These are phyloP conservation scores for Heteromyza rotundicornis DNA, from an alignment of 2,888 invertebrate species.

Conservation along the genomic window DNA sequence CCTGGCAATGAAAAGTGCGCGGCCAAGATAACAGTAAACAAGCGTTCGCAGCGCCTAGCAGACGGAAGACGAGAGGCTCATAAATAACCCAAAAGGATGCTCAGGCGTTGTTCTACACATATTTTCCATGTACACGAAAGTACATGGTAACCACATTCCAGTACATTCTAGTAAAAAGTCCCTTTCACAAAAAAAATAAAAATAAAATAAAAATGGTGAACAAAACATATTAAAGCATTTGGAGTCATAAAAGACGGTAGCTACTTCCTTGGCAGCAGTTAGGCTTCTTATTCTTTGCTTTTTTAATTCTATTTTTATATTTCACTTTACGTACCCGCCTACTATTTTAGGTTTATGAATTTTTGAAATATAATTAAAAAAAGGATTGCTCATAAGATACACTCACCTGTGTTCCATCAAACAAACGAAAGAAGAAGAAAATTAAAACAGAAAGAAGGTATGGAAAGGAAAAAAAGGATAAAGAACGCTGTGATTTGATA, in stretches of 20 bases:
- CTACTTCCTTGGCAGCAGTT: neutral
- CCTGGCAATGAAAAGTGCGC: slow-evolving; percentile 54
- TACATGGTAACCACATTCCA: no score
- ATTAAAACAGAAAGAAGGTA: no score
- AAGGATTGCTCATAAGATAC: slow-evolving; percentile 22
- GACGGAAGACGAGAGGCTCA: slow-evolving; percentile 49
- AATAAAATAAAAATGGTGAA: neutral
- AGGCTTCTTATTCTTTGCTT: neutral
- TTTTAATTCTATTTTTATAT: neutral
- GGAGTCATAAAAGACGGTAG: neutral
- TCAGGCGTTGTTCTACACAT: neutral
- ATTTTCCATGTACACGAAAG: no score
- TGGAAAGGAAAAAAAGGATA: neutral
- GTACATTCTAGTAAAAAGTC: no score
- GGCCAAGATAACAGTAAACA: slow-evolving; percentile 47
- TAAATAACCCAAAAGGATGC: slow-evolving; percentile 51
- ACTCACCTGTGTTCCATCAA: slow-evolving; percentile 39
- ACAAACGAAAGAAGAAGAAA: no score
- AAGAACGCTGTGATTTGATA: slow-evolving; percentile 38
- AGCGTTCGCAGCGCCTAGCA: slow-evolving; percentile 23
- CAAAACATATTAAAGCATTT: neutral
- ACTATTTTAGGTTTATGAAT: slow-evolving; percentile 15
- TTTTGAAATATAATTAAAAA: slow-evolving; percentile 51
- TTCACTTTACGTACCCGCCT: neutral
- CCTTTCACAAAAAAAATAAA: slow-evolving; percentile 6